phyloP scores from a whole-genome alignment of 2,888 invertebrate genomes.

The Syrista parreyssii region DNA sequence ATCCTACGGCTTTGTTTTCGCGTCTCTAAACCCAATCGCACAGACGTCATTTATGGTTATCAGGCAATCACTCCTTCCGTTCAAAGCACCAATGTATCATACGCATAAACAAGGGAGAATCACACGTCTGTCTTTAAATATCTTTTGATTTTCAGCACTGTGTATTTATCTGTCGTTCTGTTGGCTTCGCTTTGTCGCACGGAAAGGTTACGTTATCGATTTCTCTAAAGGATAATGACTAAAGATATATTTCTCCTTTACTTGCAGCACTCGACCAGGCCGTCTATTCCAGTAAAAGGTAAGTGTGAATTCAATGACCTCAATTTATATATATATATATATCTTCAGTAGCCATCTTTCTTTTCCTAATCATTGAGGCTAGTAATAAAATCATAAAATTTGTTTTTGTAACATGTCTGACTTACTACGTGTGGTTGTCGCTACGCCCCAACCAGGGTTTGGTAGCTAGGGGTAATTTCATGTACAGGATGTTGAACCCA shows the following conservation, averaged over 20 bases:
- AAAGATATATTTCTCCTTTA: neutral
- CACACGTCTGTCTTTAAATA: neutral
- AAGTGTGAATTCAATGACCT: constrained; percentile 23
- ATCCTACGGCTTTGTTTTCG: neutral
- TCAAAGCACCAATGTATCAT: constrained; percentile 27
- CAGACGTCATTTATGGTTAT: neutral
- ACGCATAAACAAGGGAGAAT: constrained; percentile 26
- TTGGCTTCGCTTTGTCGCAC: constrained; percentile 36
- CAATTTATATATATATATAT: constrained; percentile 7
- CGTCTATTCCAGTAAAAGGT: constrained; percentile 65
- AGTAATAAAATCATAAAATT: neutral
- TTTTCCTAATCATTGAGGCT: neutral
- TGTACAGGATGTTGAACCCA: neutral
- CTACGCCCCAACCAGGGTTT: neutral
- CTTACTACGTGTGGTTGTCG: neutral
- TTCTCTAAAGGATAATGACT: constrained; percentile 6
- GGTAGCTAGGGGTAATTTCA: neutral
- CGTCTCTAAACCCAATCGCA: neutral
- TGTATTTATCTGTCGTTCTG: constrained; percentile 21
- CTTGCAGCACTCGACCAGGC: constrained; percentile 57
- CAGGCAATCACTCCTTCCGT: neutral
- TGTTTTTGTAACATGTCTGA: neutral
- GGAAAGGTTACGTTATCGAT: constrained; percentile 10
- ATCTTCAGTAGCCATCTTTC: neutral
- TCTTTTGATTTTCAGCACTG: constrained; percentile 31